Conservation (phyloP, 2,113 vertebrate species). For the Onychostoma macrolepis region DNA sequence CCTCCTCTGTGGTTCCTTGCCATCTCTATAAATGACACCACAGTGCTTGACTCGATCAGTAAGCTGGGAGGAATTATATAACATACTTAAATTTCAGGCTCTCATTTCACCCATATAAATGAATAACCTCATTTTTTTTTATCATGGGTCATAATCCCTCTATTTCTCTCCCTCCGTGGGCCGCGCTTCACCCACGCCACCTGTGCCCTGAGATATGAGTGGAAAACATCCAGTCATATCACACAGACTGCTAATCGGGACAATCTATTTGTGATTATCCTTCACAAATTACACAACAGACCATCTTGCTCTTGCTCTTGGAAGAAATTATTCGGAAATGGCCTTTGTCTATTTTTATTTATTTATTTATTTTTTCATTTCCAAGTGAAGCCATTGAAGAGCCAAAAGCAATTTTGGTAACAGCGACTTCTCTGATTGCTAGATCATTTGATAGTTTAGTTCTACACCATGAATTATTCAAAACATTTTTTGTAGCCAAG, state of each 20-base stretch:
- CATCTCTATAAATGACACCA: slow-evolving; percentile 31
- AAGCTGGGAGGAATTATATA: slow-evolving; percentile 38
- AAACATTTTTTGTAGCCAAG: not conserved
- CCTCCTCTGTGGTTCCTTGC: not conserved
- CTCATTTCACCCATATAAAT: slow-evolving; percentile 31
- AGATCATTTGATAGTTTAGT: not conserved
- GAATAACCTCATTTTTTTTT: slow-evolving; percentile 34
- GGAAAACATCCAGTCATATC: not conserved
- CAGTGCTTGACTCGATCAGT: slow-evolving; percentile 17
- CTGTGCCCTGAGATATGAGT: slow-evolving; percentile 18
- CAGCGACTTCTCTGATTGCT: not conserved
- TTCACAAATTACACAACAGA: not conserved
- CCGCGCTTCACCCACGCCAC: slow-evolving; percentile 1
- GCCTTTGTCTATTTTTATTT: not conserved
- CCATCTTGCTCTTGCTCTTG: not conserved
- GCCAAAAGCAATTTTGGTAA: not conserved
- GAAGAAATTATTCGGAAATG: not conserved
- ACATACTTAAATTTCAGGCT: slow-evolving; percentile 42
- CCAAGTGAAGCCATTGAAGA: not conserved
- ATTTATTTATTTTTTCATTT: not conserved
- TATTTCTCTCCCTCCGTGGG: not conserved
- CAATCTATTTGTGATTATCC: slow-evolving; percentile 3
- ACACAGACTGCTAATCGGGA: not conserved
- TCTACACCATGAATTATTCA: not conserved
- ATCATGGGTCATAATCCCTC: slow-evolving; percentile 19